Base-by-base conservation (phyloP, 2,888 invertebrate genomes). In the Orgyia antiqua region DNA sequence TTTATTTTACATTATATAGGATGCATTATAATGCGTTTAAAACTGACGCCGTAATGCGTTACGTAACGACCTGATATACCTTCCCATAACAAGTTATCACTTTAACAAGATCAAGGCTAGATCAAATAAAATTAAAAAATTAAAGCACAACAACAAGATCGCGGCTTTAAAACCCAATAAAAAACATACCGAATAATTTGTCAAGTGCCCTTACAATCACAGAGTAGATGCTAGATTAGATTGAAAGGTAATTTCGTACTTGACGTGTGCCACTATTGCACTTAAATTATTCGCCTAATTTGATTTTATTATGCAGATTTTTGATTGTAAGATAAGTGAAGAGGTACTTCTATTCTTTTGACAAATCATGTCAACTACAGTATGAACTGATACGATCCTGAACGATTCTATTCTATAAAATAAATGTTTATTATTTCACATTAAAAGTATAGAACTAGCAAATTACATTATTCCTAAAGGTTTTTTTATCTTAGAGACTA, bases 241-340 rank as follows among this genome's bases (percentile, higher is more conserved):
- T 77, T 68, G 48, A 58, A 59, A 60, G 55, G 57, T 65, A 69
- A 67, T 68, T 70, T 58, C 26, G 60, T 68, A 65, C 78, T 79
- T 75, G 73, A 72, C 73, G 52, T 72, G 60, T 61, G 67, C 58
- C 51, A 49, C 47, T 50, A 56, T 57, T 68, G 61, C 58, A 66
- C 64, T 70, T 51, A 58, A 75, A 75, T 79, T 70, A 69, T 59
- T 60, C 71, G 72, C 68, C 72, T 73, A 80, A 78, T 83, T 79
- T 74, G 51, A 47, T 55, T 61, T 58, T 58, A 65, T 71, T 73
- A 64, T 61, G 51, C 47, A 61, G 58, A 64, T 65, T 60, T 61
- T 46, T 53, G 72, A 70, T 69, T 38, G 48, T 46, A 47, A 47
- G 80, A 83, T 83, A 74, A 56, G 57, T 37, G 43, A 61, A 78